Conservation (phyloP, 2,113 vertebrate species). For the Urocitellus parryii region DNA sequence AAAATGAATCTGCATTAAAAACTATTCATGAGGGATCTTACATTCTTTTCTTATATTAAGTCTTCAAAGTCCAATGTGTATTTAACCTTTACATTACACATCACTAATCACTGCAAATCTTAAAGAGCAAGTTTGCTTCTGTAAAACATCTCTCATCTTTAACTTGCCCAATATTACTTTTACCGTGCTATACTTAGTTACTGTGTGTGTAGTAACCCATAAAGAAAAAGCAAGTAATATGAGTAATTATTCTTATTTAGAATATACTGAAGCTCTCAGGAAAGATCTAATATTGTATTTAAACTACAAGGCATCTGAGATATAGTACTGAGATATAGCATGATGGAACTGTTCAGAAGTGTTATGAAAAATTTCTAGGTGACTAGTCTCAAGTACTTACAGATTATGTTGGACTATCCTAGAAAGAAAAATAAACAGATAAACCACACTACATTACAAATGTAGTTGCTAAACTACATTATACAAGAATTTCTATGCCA, state of each 20-base stretch:
- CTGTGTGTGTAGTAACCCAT: not conserved
- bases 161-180: not conserved
- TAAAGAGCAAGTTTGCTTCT: constrained; percentile 1
- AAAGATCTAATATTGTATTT: not conserved
- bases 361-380: not conserved
- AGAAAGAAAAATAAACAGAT: not conserved
- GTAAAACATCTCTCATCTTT: not conserved
- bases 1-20: not conserved
- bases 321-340: not conserved
- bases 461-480: not conserved
- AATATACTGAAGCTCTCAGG: constrained; percentile 1
- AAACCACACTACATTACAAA: not conserved
- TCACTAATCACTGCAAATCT: not conserved
- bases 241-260: not conserved
- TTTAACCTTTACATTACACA: not conserved
- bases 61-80: not conserved
- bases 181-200: not conserved
- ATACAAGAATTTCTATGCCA: not conserved
- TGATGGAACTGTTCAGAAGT: not conserved
- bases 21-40: not conserved
- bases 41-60: not conserved
- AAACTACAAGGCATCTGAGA: not conserved
- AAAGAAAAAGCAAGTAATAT: not conserved
- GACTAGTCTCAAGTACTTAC: constrained; percentile 5
- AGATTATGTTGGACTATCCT: not conserved